Conservation (phyloP, 2,888 invertebrate genomes). For the Cryptophagus acutangulus region DNA sequence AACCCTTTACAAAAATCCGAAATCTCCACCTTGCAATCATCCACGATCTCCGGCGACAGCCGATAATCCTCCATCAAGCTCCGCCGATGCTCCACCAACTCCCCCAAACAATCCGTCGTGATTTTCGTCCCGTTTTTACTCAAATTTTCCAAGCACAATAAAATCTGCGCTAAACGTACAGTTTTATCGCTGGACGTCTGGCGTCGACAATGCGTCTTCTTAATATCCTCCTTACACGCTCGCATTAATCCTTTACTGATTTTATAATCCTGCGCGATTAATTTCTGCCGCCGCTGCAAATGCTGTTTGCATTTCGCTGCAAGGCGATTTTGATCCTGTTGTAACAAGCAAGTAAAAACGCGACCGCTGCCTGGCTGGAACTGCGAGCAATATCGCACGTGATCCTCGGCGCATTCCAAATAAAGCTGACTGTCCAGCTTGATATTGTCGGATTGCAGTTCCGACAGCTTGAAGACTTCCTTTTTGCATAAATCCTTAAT, state of each 20-base stretch:
- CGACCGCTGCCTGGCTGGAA: conserved; percentile 72
- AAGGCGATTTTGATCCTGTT: conserved; percentile 66
- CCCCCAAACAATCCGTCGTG: conserved; percentile 73
- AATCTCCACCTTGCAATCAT: conserved; percentile 82
- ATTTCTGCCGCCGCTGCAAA: conserved; percentile 76
- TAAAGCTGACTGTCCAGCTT: conserved; percentile 85
- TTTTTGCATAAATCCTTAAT: conserved; percentile 65
- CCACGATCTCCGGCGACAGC: conserved; percentile 88
- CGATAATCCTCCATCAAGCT: conserved; percentile 91
- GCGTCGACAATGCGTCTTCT: conserved; percentile 76
- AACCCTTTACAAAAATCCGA: conserved; percentile 64
- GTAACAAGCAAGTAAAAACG: conserved; percentile 84
- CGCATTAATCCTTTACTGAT: conserved; percentile 83
- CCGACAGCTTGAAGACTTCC: conserved; percentile 77
- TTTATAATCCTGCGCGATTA: conserved; percentile 86
- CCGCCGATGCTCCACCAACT: conserved; percentile 87
- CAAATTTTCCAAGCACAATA: conserved; percentile 85
- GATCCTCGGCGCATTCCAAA: conserved; percentile 82
- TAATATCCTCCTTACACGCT: conserved; percentile 87
- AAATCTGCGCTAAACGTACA: conserved; percentile 80
- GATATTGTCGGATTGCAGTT: conserved; percentile 84
- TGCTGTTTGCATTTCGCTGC: conserved; percentile 73
- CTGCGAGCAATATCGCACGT: conserved; percentile 70
- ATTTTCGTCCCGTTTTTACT: conserved; percentile 67
- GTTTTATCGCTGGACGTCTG: conserved; percentile 77